Base-by-base conservation (phyloP, 2,113 vertebrate genomes). In the Alethe diademata region DNA sequence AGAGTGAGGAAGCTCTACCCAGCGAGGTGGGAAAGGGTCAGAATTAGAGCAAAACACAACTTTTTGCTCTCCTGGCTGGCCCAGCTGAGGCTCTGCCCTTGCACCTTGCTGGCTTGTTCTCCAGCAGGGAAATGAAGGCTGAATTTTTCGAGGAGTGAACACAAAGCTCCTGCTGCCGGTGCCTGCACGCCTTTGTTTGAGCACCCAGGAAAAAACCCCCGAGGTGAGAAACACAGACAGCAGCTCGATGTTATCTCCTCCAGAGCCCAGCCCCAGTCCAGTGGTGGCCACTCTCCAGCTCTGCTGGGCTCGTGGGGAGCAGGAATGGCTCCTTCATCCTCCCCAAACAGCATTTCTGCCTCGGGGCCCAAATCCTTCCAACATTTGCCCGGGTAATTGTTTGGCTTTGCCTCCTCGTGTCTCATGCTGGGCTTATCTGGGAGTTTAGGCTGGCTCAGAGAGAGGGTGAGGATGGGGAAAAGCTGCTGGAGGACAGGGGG, bases 341-440 rank as follows among this genome's bases (percentile, higher is more conserved):
- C 74, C 90, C 33, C 97, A 97, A 98, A 97, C 97, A 97, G 92
- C 92, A 51, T 94, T 92, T 82, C 88, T 80, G 97, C 98, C 96
- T 14, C 91, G 42, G 97, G 98, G 97, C 90, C 71, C 91, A 45
- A 92, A 97, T 97, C 97, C 96, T 97, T 96, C 96, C 94, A 96
- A 78, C 96, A 90, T 96, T 97, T 96, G 88, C 97, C 96, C 86
- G 70, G 96, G 88, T 96, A 97, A 98, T 98, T 98, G 97, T 94
- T 91, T 97, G 92, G 2, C 70, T 97, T 93, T 95, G 95, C 95
- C 88, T 97, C 95, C 95, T 94, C 51, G 92, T 79, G 86, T 85
- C 95, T 83, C 91, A 36, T 85, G 93, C 71, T 88, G 87, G 45
- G 92, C 91, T 97, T 90, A 90, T 95, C 97, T 95, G 73, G 92